phyloP scores from a whole-genome alignment of 1,140 invertebrate species.

The Vollenhovia emeryi region DNA sequence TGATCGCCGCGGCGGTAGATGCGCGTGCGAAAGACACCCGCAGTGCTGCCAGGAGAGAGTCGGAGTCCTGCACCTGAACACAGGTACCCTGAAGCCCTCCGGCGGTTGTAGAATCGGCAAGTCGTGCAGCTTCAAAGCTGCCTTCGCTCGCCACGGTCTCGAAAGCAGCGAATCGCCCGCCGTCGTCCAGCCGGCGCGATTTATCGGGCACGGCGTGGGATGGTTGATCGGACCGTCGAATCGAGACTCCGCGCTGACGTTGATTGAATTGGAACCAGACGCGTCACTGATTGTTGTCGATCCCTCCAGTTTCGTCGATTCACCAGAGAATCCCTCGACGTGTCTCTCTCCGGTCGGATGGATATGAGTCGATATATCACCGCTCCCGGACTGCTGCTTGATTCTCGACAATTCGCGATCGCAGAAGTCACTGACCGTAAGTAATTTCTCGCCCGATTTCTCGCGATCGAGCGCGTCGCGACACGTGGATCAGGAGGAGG shows the following conservation, averaged over 20 bases:
- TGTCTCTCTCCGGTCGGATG: neutral
- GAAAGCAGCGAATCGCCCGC: slow-evolving; percentile 56
- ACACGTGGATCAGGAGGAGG: slow-evolving; percentile 80
- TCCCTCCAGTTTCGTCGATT: neutral
- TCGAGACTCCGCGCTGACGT: neutral
- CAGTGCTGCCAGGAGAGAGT: slow-evolving; percentile 73
- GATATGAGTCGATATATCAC: neutral
- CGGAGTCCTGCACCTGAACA: slow-evolving; percentile 61
- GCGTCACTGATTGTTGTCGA: neutral
- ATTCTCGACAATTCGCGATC: slow-evolving; percentile 9
- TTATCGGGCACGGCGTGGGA: neutral
- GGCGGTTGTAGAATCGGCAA: slow-evolving; percentile 77
- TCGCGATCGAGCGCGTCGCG: slow-evolving; percentile 52
- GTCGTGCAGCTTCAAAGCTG: slow-evolving; percentile 46
- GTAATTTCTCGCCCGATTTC: slow-evolving; percentile 8
- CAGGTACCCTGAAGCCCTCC: slow-evolving; percentile 69
- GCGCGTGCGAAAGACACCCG: slow-evolving; percentile 76
- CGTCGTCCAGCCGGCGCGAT: slow-evolving; percentile 24
- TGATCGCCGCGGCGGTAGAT: slow-evolving; percentile 68
- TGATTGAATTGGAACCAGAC: slow-evolving; percentile 17
- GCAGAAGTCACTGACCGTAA: neutral
- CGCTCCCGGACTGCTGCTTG: neutral
- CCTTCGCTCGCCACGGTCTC: slow-evolving; percentile 1
- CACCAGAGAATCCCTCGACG: neutral
- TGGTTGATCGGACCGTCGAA: neutral